These are phyloP conservation scores for Cheumatopsyche charites DNA, from an alignment of 1,140 invertebrate genomes.

Conservation along the genomic window DNA sequence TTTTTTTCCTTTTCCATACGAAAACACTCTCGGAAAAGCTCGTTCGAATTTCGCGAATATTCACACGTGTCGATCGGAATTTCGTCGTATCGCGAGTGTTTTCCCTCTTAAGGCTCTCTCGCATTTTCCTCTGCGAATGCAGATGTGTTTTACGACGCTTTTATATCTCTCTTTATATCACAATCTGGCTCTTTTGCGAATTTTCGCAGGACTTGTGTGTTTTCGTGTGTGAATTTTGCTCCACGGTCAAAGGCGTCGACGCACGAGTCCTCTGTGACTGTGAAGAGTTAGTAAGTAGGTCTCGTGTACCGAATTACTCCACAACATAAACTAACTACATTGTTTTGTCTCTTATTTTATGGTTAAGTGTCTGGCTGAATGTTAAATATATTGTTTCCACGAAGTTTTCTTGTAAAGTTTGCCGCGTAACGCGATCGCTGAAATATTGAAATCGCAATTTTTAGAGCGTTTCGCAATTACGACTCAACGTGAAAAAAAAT, in stretches of 20 bases:
- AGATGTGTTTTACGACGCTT: too few species aligned
- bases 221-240: neutral
- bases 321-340: conserved; percentile 43
- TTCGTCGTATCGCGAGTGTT: too few species aligned
- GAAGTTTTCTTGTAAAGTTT: conserved; percentile 38
- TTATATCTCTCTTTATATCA: too few species aligned
- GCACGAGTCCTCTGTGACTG: conserved; percentile 18
- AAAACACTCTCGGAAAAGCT: too few species aligned
- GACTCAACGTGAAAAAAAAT: too few species aligned
- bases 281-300: conserved; percentile 31
- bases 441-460: conserved; percentile 28
- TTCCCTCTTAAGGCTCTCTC: too few species aligned
- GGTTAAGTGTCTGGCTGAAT: conserved; percentile 31
- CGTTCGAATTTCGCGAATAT: too few species aligned
- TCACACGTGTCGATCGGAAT: too few species aligned
- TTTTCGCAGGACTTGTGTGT: neutral
- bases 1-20: too few species aligned
- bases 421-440: conserved; percentile 22
- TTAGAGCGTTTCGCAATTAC: conserved; percentile 1
- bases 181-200: neutral
- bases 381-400: conserved; percentile 41
- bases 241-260: conserved; percentile 8
- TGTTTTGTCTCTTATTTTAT: conserved; percentile 45
- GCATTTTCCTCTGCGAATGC: too few species aligned
- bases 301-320: conserved; percentile 38